Conservation (phyloP, 2,888 invertebrate species). For the Eupithecia insigniata region DNA sequence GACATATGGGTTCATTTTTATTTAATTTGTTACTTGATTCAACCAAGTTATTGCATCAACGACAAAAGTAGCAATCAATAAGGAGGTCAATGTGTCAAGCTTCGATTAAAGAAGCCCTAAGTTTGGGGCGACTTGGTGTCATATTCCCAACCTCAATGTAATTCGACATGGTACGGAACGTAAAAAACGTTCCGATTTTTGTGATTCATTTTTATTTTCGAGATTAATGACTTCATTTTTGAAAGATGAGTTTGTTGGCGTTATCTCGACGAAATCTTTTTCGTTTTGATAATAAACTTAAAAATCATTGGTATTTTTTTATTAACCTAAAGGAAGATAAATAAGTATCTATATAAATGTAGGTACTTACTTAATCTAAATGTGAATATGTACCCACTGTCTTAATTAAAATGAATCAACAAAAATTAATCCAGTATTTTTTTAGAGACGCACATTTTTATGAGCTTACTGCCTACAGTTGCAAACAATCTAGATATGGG, state of each 20-base stretch:
- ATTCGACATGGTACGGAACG: conserved; percentile 14
- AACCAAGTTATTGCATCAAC: background rate
- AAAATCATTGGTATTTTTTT: too few species aligned
- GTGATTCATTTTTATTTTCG: background rate
- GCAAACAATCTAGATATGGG: too few species aligned
- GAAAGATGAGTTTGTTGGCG: conserved; percentile 7
- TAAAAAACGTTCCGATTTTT: conserved; percentile 4
- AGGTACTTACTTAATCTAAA: too few species aligned
- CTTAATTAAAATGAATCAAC: too few species aligned
- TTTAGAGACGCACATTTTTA: too few species aligned
- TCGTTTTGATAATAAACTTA: background rate
- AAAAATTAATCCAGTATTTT: too few species aligned
- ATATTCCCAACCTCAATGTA: conserved; percentile 21
- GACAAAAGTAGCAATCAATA: conserved; percentile 9
- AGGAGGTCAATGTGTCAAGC: conserved; percentile 45
- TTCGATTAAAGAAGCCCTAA: conserved; percentile 40
- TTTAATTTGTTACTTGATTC: background rate
- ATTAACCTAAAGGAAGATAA: too few species aligned
- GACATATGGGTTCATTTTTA: too few species aligned
- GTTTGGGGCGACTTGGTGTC: conserved; percentile 7
- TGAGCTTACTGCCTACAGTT: too few species aligned
- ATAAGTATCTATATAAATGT: too few species aligned
- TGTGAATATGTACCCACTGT: too few species aligned
- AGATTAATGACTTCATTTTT: conserved; percentile 1
- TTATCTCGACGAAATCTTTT: background rate